Evolutionary conservation across 2,888 invertebrate genomes (phyloP).

Genomic region (Epirrita christyi): DNA sequence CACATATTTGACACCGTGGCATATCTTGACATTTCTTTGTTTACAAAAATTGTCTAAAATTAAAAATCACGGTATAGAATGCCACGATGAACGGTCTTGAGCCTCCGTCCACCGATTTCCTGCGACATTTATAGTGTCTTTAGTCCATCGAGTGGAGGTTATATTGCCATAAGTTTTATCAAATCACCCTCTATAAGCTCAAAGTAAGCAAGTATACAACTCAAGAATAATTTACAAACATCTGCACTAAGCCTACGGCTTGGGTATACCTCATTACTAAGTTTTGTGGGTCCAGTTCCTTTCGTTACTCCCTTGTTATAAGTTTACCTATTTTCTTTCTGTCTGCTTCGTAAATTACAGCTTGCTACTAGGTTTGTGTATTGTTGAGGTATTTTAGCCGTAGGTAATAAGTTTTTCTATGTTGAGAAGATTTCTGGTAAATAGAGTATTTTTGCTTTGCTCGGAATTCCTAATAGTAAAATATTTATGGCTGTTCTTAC

Average conservation of each 20-base stretch:
- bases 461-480: no score
- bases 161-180: background rate
- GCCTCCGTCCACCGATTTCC: no score
- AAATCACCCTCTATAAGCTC: conserved; percentile 30
- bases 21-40: no score
- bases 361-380: conserved; percentile 2
- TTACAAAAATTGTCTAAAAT: no score
- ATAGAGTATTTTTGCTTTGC: no score
- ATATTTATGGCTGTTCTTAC: no score
- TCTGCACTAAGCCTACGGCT: conserved; percentile 60
- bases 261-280: conserved; percentile 75
- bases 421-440: background rate
- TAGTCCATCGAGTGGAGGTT: no score
- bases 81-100: no score
- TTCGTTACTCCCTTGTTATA: conserved; percentile 66
- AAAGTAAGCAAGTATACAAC: conserved; percentile 29
- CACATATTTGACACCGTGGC: no score
- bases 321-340: conserved; percentile 55
- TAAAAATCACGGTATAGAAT: no score
- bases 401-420: conserved; percentile 4
- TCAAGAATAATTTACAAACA: conserved; percentile 58
- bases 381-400: conserved; percentile 1
- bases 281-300: conserved; percentile 49
- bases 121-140: no score
- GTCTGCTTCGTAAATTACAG: no score